Base-by-base conservation (phyloP, 1,140 invertebrate genomes). In the Harlomillsia oculata region DNA sequence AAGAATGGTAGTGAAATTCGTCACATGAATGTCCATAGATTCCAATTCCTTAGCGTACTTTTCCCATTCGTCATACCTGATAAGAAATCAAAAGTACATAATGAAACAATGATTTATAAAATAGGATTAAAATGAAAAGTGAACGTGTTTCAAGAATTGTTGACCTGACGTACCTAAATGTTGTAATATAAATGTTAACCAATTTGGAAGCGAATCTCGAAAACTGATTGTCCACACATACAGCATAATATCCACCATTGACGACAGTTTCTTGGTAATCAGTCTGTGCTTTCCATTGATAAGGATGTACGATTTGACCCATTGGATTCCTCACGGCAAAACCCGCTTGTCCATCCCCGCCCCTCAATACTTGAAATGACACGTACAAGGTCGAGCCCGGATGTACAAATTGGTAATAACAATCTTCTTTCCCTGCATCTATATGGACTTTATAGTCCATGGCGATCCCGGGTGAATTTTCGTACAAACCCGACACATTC, bases 221-320 rank as follows among this genome's bases (percentile, higher is more conserved):
- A 67, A 93, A 91, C 65, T 92, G 88, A 74, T 97, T 97, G 70
- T 96, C 90, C 51, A 97, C 83, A 72, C 93, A 97, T 20, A 96
- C 82, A n/a, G 83, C 83, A 68, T 94, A 96, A 68, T 90, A 91
- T 6, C 88, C 89, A 41, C 87, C 88, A 1, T 76, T 73, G 3
- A 82, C 79, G 0, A 80, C 75, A 64, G 82, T 80, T 68, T 93
- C 89, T 54, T 92, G 87, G 67, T 91, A 93, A 69, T 92, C 89
- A 1, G 86, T 80, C 60, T 79, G 85, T 2, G 85, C 72, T 70
- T 82, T 80, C 89, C 89, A 95, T 67, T 88, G 84, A 69, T 94
- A 93, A 0, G 89, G 89, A 68, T 89, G 82, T 3, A 93, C 87
- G 52, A 92, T 80, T 66, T 83, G 73, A 0, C 87, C 87, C 48